Percentiles rank a stretch among this genome's conserved stretches.
phyloP scores from a whole-genome alignment of 2,888 invertebrate species.

The Aleiodes alternator region DNA sequence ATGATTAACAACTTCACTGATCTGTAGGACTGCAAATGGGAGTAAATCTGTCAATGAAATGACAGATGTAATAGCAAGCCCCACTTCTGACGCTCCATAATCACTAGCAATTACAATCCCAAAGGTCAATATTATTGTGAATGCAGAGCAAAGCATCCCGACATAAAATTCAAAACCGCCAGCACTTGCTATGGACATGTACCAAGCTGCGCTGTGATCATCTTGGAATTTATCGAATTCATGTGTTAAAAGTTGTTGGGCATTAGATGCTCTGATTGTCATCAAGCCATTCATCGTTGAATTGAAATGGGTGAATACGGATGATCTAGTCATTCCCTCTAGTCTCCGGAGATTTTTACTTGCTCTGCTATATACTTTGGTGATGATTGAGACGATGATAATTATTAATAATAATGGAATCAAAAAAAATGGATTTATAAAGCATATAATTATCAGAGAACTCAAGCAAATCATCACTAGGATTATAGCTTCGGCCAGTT shows the following conservation, averaged over 20 bases:
- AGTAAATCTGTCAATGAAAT: slow-evolving; percentile 87
- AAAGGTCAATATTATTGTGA: slow-evolving; percentile 81
- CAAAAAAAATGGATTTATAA: slow-evolving; percentile 80
- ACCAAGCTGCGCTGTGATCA: slow-evolving; percentile 62
- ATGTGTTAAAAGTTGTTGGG: slow-evolving; percentile 79
- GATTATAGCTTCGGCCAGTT: slow-evolving; percentile 79
- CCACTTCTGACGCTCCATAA: slow-evolving; percentile 82
- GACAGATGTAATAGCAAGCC: slow-evolving; percentile 80
- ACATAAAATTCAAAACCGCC: slow-evolving; percentile 77
- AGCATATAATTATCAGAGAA: slow-evolving; percentile 80
- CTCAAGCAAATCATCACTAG: slow-evolving; percentile 76
- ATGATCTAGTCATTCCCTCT: slow-evolving; percentile 84
- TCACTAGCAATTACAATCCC: slow-evolving; percentile 77
- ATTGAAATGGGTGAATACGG: slow-evolving; percentile 87
- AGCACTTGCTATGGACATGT: slow-evolving; percentile 72
- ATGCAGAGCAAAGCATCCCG: slow-evolving; percentile 81
- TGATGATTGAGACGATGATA: slow-evolving; percentile 78
- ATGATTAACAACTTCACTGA: slow-evolving; percentile 87
- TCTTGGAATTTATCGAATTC: slow-evolving; percentile 81
- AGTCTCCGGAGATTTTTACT: slow-evolving; percentile 84
- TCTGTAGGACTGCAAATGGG: slow-evolving; percentile 91
- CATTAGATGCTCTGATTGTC: slow-evolving; percentile 81
- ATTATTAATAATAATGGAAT: slow-evolving; percentile 79
- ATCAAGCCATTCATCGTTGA: slow-evolving; percentile 77
- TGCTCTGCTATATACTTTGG: slow-evolving; percentile 81